A percentile compares a stretch with the other conserved stretches of the same genome.
Conservation (phyloP, 2,888 invertebrate species). For the Macroteleia sp. region DNA sequence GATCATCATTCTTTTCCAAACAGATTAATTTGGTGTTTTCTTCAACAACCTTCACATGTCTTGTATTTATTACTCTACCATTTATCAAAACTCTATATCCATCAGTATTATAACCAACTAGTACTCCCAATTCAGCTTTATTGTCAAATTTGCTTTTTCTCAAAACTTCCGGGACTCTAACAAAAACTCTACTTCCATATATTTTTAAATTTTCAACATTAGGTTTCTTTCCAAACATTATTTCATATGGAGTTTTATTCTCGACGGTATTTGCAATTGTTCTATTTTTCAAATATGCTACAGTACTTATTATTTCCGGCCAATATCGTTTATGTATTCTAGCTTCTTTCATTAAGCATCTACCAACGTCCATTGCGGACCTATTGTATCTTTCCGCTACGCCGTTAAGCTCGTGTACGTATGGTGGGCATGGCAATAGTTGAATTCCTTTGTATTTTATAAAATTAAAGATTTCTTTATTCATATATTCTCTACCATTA, state of each 20-base stretch:
- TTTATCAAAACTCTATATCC: constrained; percentile 53
- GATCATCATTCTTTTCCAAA: too few species aligned
- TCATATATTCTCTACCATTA: constrained; percentile 16
- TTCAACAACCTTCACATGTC: background rate
- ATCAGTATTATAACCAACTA: constrained; percentile 50
- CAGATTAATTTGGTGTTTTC: background rate
- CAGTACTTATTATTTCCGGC: constrained; percentile 37
- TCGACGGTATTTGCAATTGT: constrained; percentile 46
- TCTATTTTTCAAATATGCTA: constrained; percentile 48
- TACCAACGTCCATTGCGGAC: constrained; percentile 7
- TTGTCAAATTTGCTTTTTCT: constrained; percentile 47
- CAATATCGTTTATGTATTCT: constrained; percentile 29
- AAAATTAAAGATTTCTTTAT: constrained; percentile 9
- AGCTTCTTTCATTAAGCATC: constrained; percentile 36
- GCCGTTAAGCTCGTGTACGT: background rate
- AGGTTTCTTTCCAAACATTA: constrained; percentile 51
- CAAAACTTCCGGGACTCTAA: constrained; percentile 25
- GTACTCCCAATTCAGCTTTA: constrained; percentile 48
- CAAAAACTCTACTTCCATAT: constrained; percentile 47
- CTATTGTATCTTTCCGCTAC: constrained; percentile 23
- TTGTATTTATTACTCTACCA: constrained; percentile 40
- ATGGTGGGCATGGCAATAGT: constrained; percentile 16
- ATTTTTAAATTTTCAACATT: constrained; percentile 24
- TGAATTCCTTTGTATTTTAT: constrained; percentile 10
- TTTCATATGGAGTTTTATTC: constrained; percentile 56